A percentile compares a stretch with the other conserved stretches of the same genome.
These are phyloP conservation scores for Coranthus polyacanthus DNA, from an alignment of 2,797 vertebrate species.

Conservation along the genomic window DNA sequence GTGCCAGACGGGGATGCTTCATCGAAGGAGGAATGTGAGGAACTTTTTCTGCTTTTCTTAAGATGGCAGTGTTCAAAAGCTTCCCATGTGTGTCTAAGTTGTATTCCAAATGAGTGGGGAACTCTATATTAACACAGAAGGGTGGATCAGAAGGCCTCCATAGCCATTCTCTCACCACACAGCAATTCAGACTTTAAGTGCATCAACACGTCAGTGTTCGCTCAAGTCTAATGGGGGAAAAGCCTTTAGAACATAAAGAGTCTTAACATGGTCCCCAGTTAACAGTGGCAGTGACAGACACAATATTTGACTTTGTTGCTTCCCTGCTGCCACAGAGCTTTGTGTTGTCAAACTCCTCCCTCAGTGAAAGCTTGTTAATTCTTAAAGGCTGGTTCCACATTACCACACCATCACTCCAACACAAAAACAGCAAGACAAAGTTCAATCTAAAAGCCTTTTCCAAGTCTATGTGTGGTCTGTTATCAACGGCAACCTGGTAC, in stretches of 20 bases:
- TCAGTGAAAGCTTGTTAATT: slow-evolving; percentile 61
- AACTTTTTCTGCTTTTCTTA: slow-evolving; percentile 57
- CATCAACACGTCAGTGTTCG: no score
- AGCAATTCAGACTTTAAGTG: slow-evolving; percentile 54
- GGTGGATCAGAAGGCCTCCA: slow-evolving; percentile 61
- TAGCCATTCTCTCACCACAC: slow-evolving; percentile 53
- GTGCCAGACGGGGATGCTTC: slow-evolving; percentile 70
- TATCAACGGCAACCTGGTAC: slow-evolving; percentile 45
- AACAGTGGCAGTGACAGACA: no score
- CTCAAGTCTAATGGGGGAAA: no score
- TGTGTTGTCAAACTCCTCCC: slow-evolving; percentile 53
- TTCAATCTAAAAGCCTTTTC: no score
- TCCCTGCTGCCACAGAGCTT: no score
- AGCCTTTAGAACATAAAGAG: no score
- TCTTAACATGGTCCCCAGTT: no score
- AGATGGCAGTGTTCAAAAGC: slow-evolving; percentile 42
- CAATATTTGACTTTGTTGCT: no score
- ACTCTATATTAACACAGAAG: slow-evolving; percentile 49
- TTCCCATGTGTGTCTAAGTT: slow-evolving; percentile 55
- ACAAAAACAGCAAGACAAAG: slow-evolving; percentile 73
- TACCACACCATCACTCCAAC: slow-evolving; percentile 71
- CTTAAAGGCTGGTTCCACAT: slow-evolving; percentile 83
- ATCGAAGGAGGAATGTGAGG: slow-evolving; percentile 48
- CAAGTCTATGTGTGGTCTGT: slow-evolving; percentile 74
- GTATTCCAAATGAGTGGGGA: slow-evolving; percentile 55